These are phyloP conservation scores for Anodontia alba DNA, from an alignment of 2,888 invertebrate genomes.

Conservation along the genomic window DNA sequence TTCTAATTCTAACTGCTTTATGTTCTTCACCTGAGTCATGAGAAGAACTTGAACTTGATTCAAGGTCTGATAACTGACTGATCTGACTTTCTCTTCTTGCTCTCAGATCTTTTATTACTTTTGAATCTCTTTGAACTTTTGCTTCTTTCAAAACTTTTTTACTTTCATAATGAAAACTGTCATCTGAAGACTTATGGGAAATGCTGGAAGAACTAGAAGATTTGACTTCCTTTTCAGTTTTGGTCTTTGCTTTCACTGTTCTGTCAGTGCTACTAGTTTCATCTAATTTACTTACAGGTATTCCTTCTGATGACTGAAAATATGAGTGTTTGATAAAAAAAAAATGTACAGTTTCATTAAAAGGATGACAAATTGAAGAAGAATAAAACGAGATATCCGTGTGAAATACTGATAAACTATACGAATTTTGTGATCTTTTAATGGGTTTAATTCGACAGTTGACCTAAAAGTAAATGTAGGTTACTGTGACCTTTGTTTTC, in stretches of 20 bases:
- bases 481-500: no score
- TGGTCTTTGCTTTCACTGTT: neutral
- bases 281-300: neutral
- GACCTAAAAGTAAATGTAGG: no score
- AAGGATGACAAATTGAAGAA: no score
- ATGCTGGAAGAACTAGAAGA: neutral
- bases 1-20: neutral
- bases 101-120: neutral
- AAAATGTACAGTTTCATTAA: no score
- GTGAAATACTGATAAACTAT: no score
- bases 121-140: neutral
- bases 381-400: no score
- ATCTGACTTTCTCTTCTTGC: slow-evolving; percentile 5
- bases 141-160: neutral
- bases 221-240: neutral
- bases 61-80: neutral
- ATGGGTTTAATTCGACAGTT: no score
- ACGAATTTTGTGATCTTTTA: no score
- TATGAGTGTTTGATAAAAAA: no score
- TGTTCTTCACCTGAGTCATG: neutral
- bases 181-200: slow-evolving; percentile 6
- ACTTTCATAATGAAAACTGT: neutral
- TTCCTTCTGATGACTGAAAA: neutral
- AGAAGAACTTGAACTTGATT: neutral
- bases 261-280: no score